Percentiles rank a stretch among this genome's conserved stretches.
These are phyloP conservation scores for Dorcus hopei DNA, from an alignment of 2,888 invertebrate species.

Conservation along the genomic window DNA sequence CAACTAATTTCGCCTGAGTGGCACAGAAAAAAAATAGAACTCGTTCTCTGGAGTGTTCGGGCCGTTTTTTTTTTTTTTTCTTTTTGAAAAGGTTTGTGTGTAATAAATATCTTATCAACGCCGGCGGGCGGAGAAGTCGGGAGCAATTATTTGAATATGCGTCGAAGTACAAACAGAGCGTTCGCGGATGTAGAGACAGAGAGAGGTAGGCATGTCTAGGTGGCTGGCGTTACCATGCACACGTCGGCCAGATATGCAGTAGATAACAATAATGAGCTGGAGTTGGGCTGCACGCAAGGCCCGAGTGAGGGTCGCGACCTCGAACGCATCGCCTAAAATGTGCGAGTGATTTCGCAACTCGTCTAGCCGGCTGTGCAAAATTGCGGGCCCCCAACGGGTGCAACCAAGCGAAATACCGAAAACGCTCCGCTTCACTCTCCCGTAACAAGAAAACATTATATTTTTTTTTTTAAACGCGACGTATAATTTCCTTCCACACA, in stretches of 20 bases:
- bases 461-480: too few species aligned
- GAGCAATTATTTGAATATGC: background rate
- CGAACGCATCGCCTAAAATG: slow-evolving; percentile 9
- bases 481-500: too few species aligned
- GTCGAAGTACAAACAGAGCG: background rate
- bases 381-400: slow-evolving; percentile 20
- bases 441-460: too few species aligned
- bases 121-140: too few species aligned
- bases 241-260: slow-evolving; percentile 18
- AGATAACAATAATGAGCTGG: slow-evolving; percentile 19
- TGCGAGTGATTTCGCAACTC: slow-evolving; percentile 23
- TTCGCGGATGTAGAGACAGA: slow-evolving; percentile 1
- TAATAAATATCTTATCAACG: too few species aligned
- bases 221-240: slow-evolving; percentile 20
- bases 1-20: too few species aligned
- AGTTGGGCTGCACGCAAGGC: slow-evolving; percentile 22
- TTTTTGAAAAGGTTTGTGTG: too few species aligned
- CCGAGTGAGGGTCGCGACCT: slow-evolving; percentile 25
- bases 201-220: slow-evolving; percentile 4
- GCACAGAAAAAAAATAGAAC: too few species aligned
- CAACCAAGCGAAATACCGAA: background rate
- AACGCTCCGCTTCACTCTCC: too few species aligned
- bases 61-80: too few species aligned
- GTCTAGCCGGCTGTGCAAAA: slow-evolving; percentile 31
- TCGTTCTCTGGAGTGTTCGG: too few species aligned